A percentile compares a stretch with the other conserved stretches of the same genome.
Conservation (phyloP, 2,113 vertebrate species). For the Indri indri region DNA sequence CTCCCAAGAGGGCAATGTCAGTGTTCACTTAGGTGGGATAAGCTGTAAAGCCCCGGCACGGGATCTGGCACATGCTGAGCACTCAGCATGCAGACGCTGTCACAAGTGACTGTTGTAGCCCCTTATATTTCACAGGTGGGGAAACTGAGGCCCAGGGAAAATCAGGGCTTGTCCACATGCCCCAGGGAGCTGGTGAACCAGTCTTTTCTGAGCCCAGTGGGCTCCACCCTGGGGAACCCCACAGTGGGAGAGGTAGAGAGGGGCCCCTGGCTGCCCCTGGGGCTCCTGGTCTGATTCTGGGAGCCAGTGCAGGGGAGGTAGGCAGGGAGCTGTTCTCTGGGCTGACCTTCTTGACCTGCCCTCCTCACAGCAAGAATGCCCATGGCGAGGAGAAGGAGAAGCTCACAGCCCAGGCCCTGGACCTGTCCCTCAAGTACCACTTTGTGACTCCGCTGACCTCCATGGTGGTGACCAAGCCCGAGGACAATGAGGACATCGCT, state of each 20-base stretch:
- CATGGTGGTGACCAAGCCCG: slow-evolving; percentile 98
- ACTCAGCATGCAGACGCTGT: too few species aligned
- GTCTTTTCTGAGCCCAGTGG: neutral
- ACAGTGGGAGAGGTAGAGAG: too few species aligned
- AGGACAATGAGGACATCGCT: slow-evolving; percentile 85
- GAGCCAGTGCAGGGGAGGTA: neutral
- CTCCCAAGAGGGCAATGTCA: accelerated
- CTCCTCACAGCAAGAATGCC: slow-evolving; percentile 74
- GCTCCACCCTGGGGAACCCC: neutral
- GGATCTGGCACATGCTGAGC: neutral
- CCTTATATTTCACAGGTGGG: neutral
- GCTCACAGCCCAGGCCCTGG: slow-evolving; percentile 86
- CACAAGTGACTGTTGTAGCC: too few species aligned
- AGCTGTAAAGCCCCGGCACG: neutral
- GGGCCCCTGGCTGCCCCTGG: neutral
- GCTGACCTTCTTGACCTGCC: neutral
- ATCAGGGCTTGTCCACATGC: neutral
- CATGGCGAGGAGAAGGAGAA: slow-evolving; percentile 87
- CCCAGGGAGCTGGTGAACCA: neutral
- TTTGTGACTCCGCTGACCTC: slow-evolving; percentile 96
- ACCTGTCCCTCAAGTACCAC: slow-evolving; percentile 92
- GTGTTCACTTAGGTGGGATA: neutral
- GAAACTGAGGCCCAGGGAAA: neutral
- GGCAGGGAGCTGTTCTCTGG: neutral
- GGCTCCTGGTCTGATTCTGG: neutral